These are phyloP conservation scores for Leptothorax acervorum DNA, from an alignment of 2,888 invertebrate species.

Conservation along the genomic window DNA sequence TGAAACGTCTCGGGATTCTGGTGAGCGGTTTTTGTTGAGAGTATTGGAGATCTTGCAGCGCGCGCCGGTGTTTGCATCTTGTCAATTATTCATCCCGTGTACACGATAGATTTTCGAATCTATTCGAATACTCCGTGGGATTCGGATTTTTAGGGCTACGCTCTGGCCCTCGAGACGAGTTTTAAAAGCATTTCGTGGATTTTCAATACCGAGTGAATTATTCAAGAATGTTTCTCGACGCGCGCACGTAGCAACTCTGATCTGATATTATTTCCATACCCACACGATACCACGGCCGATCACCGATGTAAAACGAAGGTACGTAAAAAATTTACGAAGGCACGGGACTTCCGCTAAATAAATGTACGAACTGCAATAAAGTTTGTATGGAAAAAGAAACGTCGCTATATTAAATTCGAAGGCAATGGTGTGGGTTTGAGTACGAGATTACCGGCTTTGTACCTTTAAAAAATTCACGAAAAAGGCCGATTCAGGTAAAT, in stretches of 20 bases:
- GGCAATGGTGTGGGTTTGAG: not conserved
- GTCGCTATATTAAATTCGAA: not conserved
- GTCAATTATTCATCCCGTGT: slow-evolving; percentile 17
- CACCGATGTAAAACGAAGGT: slow-evolving; percentile 33
- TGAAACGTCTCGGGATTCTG: no score
- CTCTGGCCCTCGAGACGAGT: not conserved
- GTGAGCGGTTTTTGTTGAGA: not conserved
- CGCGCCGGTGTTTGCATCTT: slow-evolving; percentile 17
- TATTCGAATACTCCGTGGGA: not conserved
- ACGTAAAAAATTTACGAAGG: slow-evolving; percentile 14
- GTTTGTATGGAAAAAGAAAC: not conserved
- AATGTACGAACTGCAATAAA: slow-evolving; percentile 23
- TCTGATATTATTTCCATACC: not conserved
- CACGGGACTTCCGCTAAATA: slow-evolving; percentile 1
- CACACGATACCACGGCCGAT: not conserved
- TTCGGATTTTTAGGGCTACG: slow-evolving; percentile 7
- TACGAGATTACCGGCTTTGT: not conserved
- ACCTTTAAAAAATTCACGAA: not conserved
- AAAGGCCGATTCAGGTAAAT: not conserved
- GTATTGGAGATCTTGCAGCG: not conserved
- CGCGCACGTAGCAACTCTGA: not conserved
- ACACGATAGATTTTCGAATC: not conserved
- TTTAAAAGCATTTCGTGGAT: slow-evolving; percentile 19
- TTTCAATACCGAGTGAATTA: slow-evolving; percentile 29
- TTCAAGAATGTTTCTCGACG: not conserved